phyloP scores from a whole-genome alignment of 2,797 vertebrate species.

The Peromyscus aztecus region DNA sequence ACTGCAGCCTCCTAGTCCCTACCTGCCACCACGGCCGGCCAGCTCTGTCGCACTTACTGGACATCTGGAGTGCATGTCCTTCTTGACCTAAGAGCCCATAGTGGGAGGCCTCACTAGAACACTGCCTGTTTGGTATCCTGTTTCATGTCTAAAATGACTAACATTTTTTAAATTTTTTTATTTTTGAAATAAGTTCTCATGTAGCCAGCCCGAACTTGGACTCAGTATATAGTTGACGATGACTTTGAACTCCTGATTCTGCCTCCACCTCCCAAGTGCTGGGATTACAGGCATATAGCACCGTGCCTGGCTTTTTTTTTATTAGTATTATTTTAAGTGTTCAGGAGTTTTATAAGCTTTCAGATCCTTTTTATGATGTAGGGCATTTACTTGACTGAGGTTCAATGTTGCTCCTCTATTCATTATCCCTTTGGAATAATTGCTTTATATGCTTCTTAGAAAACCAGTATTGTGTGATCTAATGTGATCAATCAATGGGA shows the following conservation, averaged over 20 bases:
- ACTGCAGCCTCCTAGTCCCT: background rate
- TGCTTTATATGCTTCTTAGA: conserved; percentile 15
- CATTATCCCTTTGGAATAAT: background rate
- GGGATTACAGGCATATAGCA: background rate
- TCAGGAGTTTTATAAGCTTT: conserved; percentile 41
- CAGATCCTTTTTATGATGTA: background rate
- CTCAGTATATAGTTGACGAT: background rate
- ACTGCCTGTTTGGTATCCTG: background rate
- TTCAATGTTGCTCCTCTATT: background rate
- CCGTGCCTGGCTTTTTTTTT: background rate
- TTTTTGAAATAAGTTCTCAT: background rate
- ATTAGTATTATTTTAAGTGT: background rate
- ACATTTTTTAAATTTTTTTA: background rate
- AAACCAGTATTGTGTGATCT: background rate
- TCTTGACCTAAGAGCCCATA: conserved; percentile 58
- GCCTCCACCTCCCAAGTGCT: background rate
- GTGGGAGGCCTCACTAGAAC: background rate
- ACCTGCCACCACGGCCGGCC: background rate
- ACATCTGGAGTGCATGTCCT: conserved; percentile 43
- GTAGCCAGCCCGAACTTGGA: background rate
- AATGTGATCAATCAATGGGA: background rate
- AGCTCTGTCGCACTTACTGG: conserved; percentile 52
- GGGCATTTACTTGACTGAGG: background rate
- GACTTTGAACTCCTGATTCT: background rate
- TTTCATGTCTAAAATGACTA: conserved; percentile 6